Base-by-base conservation (phyloP, 2,797 vertebrate species). In the Anisognathus igniventris region DNA sequence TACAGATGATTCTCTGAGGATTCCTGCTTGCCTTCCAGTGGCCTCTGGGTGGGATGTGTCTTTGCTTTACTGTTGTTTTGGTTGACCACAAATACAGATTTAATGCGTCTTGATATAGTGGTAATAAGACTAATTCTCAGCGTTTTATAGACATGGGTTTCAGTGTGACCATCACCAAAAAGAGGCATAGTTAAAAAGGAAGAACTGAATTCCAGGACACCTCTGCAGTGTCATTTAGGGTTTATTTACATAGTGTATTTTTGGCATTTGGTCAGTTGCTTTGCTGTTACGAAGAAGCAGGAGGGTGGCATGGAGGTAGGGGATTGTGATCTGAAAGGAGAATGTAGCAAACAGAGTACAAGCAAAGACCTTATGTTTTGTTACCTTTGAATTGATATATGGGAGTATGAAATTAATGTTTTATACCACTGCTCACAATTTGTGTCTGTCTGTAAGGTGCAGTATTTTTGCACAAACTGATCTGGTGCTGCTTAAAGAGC, bases 41-140 rank as follows among this genome's bases (percentile, higher is more conserved):
- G 15, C 14, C 13, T 44, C 27, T 60, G 14, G 2, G 22, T 35
- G 14, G 27, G 31, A 47, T 0, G 0, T 12, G 12, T 16, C 20
- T 28, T 57, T 64, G 14, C 6, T 77, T 92, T 82, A 35, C 25
- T 60, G 22, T 75, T 72, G 20, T 42, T 74, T 14, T 25, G 19
- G 14, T 10, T 86, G 12, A 64, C 66, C 27, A 77, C 37, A 88
- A 86, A 14, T 53, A 35, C 58, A 33, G 14, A 16, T 60, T 75
- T 53, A 60, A 58, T n/a, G 14, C 54, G n/a, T 30, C 48, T 74
- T 88, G 20, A 57, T 74, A 28, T 10, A 12, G 10, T 39, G 11
- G 12, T 40, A 56, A 2, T 66, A 47, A 42, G 35, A 39, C 6
- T 51, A 70, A 37, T 60, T 77, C 31, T 80, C 31, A 17, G 31